Base-by-base conservation (phyloP, 2,113 vertebrate genomes). In the Corvus cornix region DNA sequence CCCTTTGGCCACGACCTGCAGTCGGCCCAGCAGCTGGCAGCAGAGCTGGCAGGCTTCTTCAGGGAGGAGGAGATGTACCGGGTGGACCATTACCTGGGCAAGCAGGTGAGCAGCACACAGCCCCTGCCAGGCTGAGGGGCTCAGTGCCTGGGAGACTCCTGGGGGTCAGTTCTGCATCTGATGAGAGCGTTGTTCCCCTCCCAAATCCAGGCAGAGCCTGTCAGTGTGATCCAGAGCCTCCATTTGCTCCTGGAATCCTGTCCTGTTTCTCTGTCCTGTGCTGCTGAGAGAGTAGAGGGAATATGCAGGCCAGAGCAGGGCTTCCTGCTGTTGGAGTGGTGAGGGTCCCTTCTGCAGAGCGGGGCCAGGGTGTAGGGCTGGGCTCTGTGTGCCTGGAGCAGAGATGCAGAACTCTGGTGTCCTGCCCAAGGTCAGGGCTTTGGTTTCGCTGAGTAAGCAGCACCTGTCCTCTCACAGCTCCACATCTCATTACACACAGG, bases 51-150 rank as follows among this genome's bases (percentile, higher is more conserved):
- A 6, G 96, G 58, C 78, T 98, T 98, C n/a, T 98, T 99, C 89
- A 98, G 76, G 39, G 99, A 99, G 90, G 98, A 99, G 63, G 99
- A 99, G 98, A 99, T 99, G 98, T 99, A 98, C 98, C 98, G 99
- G 27, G 99, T 99, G 53, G 99, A 99, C 90, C 99, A 99, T 79
- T 99, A 99, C 97, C 97, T 99, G 58, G 99, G 99, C 76, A 99
- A 99, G 60, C 99, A 99, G 99, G 99, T 99, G 80, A 97, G 97
- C 82, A 5, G 13, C 1, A 43, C 1, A 0, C 2, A 22, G 62
- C 44, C 55, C 33, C 19, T 28, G 62, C 24, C 39, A 7, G 48
- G 17, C 3, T 6, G 46, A 31, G 75, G 84, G 58, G 13, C 22
- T 31, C 14, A 0, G 72, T 4, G 69, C 39, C 69, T 41, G 74